phyloP scores from a whole-genome alignment of 1,140 invertebrate genomes.

The Bombus difficillimus region DNA sequence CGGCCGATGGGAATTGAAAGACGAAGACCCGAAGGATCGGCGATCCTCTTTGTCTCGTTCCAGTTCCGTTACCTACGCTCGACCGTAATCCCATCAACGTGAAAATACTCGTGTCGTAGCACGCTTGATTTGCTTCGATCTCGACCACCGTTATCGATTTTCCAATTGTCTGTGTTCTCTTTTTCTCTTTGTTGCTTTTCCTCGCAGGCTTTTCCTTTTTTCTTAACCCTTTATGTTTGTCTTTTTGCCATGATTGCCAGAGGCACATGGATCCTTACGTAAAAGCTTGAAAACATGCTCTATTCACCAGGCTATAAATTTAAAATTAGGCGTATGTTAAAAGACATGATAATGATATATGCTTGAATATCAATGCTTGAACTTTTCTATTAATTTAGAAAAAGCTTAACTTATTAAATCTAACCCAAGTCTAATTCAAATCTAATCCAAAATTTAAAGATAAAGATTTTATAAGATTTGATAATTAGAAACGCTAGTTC shows the following conservation, averaged over 20 bases:
- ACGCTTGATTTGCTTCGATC: slow-evolving; percentile 19
- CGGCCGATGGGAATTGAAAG: too few relatives aligned
- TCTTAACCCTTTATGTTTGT: background rate
- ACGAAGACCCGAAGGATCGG: background rate
- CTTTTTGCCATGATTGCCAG: background rate
- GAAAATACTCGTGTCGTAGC: slow-evolving; percentile 20
- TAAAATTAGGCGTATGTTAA: too few relatives aligned
- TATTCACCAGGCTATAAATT: too few relatives aligned
- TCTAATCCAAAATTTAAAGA: too few relatives aligned
- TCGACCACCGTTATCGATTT: background rate
- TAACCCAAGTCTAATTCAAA: too few relatives aligned
- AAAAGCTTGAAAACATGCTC: background rate
- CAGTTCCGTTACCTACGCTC: slow-evolving; percentile 46
- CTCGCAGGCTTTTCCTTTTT: too few relatives aligned
- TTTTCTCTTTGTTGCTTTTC: background rate
- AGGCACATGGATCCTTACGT: background rate
- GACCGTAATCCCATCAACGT: slow-evolving; percentile 35
- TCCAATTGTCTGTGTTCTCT: background rate
- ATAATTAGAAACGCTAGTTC: too few relatives aligned
- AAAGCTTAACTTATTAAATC: too few relatives aligned
- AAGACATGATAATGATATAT: too few relatives aligned
- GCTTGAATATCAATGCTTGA: too few relatives aligned
- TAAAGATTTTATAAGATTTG: too few relatives aligned
- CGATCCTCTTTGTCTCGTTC: slow-evolving; percentile 28
- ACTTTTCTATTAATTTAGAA: too few relatives aligned